phyloP scores from a whole-genome alignment of 2,113 vertebrate genomes.

The Peromyscus maniculatus region DNA sequence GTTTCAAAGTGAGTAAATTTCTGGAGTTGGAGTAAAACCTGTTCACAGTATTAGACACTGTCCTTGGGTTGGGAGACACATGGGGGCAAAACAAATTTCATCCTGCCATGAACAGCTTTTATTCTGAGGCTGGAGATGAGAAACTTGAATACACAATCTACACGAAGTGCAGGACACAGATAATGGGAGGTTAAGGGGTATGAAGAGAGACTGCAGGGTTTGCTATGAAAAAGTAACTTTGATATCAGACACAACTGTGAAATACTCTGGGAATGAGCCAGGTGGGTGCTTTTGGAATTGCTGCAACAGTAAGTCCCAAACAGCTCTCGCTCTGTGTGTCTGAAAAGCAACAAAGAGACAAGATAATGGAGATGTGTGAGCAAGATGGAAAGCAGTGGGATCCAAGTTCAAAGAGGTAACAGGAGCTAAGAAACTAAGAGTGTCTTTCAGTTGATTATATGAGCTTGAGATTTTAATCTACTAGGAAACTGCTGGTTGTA shows the following conservation, averaged over 20 bases:
- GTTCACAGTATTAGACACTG: not conserved
- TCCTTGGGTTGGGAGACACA: not conserved
- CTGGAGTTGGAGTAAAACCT: not conserved
- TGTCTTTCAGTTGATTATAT: not conserved
- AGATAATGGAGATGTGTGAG: not conserved
- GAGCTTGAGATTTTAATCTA: not conserved
- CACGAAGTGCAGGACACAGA: not conserved
- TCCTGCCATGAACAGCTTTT: not conserved
- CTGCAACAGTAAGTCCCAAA: not conserved
- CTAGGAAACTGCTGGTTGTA: not conserved
- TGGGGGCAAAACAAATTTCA: not conserved
- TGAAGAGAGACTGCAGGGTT: rapidly evolving
- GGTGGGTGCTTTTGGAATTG: not conserved
- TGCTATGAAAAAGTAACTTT: not conserved
- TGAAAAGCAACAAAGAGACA: not conserved
- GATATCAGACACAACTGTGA: not conserved
- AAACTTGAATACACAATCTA: not conserved
- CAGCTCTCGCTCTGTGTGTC: not conserved
- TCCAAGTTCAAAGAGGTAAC: not conserved
- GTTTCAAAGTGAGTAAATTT: conserved; percentile 38
- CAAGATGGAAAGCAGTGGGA: not conserved
- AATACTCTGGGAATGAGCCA: not conserved
- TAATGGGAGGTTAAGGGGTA: not conserved
- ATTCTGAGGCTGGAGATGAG: not conserved
- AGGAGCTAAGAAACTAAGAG: not conserved